These are phyloP conservation scores for Calyptommatus sinebrachiatus DNA, from an alignment of 2,113 vertebrate genomes.

Conservation along the genomic window DNA sequence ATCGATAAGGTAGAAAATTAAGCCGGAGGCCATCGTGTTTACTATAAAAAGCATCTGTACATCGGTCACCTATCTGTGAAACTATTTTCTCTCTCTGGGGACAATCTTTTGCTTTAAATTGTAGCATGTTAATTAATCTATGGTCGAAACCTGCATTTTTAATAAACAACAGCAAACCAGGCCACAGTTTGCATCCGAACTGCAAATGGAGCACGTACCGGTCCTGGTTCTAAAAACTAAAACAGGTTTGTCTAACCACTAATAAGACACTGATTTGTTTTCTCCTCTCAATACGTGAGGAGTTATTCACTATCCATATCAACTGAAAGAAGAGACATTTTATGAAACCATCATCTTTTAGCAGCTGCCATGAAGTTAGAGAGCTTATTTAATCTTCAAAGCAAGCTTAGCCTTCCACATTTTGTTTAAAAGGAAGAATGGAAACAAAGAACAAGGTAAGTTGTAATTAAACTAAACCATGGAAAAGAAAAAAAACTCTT, in stretches of 20 bases:
- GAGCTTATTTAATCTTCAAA: slow-evolving; percentile 1
- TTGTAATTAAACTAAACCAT: slow-evolving; percentile 19
- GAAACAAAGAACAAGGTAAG: slow-evolving; percentile 14
- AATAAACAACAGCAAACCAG: background rate
- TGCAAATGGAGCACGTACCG: background rate
- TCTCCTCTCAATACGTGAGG: background rate
- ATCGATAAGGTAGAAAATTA: background rate
- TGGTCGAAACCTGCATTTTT: background rate
- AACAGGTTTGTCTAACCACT: background rate
- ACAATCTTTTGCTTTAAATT: background rate
- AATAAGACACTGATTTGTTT: background rate
- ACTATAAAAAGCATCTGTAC: background rate
- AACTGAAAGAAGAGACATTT: slow-evolving; percentile 8
- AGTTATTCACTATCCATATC: background rate
- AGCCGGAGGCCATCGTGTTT: background rate
- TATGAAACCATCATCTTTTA: slow-evolving; percentile 21
- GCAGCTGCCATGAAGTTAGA: slow-evolving; percentile 23
- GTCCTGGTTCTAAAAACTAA: background rate
- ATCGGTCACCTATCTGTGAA: background rate
- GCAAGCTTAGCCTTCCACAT: background rate
- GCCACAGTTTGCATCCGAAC: background rate
- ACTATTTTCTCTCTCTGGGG: background rate
- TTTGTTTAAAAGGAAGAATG: slow-evolving; percentile 21
- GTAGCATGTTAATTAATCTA: background rate
- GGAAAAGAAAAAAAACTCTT: slow-evolving; percentile 9